A percentile compares a stretch with the other conserved stretches of the same genome.
These are phyloP conservation scores for Microchirus variegatus DNA, from an alignment of 2,797 vertebrate genomes.

Conservation along the genomic window DNA sequence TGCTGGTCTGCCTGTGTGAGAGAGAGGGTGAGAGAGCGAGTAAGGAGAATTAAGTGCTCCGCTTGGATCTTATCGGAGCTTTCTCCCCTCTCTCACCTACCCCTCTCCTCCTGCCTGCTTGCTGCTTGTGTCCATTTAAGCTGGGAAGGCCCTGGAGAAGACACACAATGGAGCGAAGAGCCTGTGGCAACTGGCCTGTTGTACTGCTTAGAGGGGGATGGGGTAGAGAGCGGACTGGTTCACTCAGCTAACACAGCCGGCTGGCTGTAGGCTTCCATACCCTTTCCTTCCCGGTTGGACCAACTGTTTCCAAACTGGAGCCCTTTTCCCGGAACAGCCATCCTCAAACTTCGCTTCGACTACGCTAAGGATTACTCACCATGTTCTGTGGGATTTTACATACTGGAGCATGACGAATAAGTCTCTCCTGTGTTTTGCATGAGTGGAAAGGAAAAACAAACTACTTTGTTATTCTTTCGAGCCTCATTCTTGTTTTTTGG, in stretches of 20 bases:
- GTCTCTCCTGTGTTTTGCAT: constrained; percentile 59
- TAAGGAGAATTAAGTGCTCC: constrained; percentile 62
- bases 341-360: constrained; percentile 55
- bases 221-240: constrained; percentile 82
- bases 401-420: constrained; percentile 62
- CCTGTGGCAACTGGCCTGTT: constrained; percentile 84
- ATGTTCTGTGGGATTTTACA: constrained; percentile 68
- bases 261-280: constrained; percentile 78
- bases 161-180: constrained; percentile 84
- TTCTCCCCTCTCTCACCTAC: constrained; percentile 47
- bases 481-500: constrained; percentile 46
- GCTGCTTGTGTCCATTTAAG: constrained; percentile 63
- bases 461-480: constrained; percentile 53
- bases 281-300: constrained; percentile 61
- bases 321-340: constrained; percentile 60
- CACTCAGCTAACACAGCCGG: constrained; percentile 84
- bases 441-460: constrained; percentile 58
- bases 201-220: constrained; percentile 84
- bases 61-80: constrained; percentile 55
- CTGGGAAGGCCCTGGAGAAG: constrained; percentile 71
- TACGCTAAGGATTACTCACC: constrained; percentile 71
- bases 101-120: constrained; percentile 39
- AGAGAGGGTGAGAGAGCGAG: constrained; percentile 62
- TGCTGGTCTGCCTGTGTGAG: constrained; percentile 65
- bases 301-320: constrained; percentile 55